These are phyloP conservation scores for Phortica magna DNA, from an alignment of 2,888 invertebrate species.

Conservation along the genomic window DNA sequence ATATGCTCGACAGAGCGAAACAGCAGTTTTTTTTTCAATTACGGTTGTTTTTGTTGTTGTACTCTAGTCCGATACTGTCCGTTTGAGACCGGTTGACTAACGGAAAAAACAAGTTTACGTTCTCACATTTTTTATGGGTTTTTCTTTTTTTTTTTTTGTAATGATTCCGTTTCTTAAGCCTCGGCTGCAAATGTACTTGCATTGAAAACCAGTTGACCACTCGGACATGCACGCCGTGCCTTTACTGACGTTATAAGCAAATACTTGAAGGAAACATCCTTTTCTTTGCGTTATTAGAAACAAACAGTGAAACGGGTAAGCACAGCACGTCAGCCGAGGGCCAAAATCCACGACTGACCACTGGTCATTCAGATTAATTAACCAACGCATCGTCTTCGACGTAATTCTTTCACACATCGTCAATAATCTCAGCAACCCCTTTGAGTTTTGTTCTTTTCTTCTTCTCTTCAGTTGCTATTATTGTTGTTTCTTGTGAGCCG, in stretches of 20 bases:
- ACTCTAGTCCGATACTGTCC: constrained; percentile 20
- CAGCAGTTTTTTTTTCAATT: constrained; percentile 40
- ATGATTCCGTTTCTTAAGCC: neutral
- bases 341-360: neutral
- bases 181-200: too few species aligned
- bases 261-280: neutral
- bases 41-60: neutral
- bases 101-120: constrained; percentile 58
- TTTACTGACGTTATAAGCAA: neutral
- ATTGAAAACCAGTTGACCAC: constrained; percentile 27
- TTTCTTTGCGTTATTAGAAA: neutral
- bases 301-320: neutral
- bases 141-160: neutral
- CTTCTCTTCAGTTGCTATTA: too few species aligned
- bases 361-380: neutral
- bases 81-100: constrained; percentile 37
- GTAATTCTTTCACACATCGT: too few species aligned
- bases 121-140: constrained; percentile 47
- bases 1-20: constrained; percentile 42
- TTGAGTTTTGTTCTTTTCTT: too few species aligned
- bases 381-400: too few species aligned
- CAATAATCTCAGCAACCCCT: too few species aligned
- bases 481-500: too few species aligned
- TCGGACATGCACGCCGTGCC: too few species aligned
- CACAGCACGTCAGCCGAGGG: neutral